Evolutionary conservation across 2,888 invertebrate species (phyloP).

Genomic region (Rhagonycha fulva): DNA sequence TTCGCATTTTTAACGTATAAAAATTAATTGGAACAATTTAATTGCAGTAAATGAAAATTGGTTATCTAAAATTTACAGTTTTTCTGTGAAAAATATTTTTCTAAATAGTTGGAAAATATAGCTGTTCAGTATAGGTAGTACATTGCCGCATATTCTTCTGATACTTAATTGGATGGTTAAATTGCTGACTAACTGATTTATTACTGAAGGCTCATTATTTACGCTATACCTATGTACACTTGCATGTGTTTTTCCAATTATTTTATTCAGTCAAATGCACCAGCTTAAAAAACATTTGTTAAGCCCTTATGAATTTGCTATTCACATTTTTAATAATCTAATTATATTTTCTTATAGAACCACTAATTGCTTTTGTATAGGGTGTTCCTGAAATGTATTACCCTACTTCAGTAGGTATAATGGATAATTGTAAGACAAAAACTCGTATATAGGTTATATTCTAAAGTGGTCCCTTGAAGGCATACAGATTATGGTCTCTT

Average conservation of each 20-base stretch:
- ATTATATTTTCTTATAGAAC: background rate
- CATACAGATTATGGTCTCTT: background rate
- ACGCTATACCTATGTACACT: background rate
- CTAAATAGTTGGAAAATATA: background rate
- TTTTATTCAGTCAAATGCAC: background rate
- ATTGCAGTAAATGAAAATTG: background rate
- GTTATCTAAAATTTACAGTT: background rate
- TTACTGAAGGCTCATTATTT: background rate
- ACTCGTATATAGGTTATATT: background rate
- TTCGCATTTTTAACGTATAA: too few relatives aligned
- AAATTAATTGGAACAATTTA: too few relatives aligned
- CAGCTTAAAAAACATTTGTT: background rate
- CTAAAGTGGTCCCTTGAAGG: background rate
- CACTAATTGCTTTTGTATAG: background rate
- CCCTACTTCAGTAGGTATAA: background rate
- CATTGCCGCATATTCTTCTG: background rate
- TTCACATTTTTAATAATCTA: background rate
- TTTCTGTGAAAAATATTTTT: background rate
- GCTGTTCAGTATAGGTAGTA: background rate
- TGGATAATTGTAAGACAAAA: background rate
- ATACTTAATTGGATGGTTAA: background rate
- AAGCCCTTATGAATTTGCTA: background rate
- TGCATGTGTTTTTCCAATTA: background rate
- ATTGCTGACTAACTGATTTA: background rate
- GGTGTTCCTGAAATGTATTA: background rate